Evolutionary conservation across 2,888 invertebrate genomes (phyloP), one percentile per base, ranked within the genome.

Genomic region (Epinotia demarniana): DNA sequence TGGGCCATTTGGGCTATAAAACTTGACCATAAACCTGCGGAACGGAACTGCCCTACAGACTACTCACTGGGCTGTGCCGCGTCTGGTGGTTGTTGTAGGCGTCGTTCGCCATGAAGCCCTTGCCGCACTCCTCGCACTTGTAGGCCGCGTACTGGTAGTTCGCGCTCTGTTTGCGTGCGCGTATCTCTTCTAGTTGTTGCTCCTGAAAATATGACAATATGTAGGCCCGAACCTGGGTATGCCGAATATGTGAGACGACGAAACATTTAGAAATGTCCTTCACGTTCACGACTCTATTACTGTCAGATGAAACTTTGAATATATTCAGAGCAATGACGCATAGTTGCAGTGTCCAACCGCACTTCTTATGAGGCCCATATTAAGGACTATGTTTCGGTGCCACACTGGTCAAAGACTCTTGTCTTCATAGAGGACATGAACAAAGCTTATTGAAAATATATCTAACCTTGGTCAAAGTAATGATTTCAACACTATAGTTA

Each of bases 71-170:
- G 55, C 72, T 74, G 63, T 80, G 80, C 3, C 66, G 49, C 18
- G 57, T 46, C 78, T 78, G 78, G 60, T 80, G 80, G 77, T 79
- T 80, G 18, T 77, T 75, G 58, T 70, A 80, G 0, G 78, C 60
- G 0, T 67, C 57, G 19, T 72, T 66, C 4, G 78, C 77, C 16
- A 71, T 60, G 69, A 78, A 80, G 1, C 80, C 80, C 27, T 78
- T 79, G 12, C 62, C 78, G 74, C 80, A 80, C 16, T 78, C 64
- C 16, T 72, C 69, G 46, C 80, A 80, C 43, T 79, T 79, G 67
- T 72, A 77, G n/a, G 76, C 66, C n/a, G 77, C 72, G 18, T 71
- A 71, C 46, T 73, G 55, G 60, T 79, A 80, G 58, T 77, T 78
- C 8, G 64, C 46, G 11, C 74, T 69, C 11, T 72, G 39, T 19